Base-by-base conservation (phyloP, 2,888 invertebrate genomes). In the Aphidius colemani region DNA sequence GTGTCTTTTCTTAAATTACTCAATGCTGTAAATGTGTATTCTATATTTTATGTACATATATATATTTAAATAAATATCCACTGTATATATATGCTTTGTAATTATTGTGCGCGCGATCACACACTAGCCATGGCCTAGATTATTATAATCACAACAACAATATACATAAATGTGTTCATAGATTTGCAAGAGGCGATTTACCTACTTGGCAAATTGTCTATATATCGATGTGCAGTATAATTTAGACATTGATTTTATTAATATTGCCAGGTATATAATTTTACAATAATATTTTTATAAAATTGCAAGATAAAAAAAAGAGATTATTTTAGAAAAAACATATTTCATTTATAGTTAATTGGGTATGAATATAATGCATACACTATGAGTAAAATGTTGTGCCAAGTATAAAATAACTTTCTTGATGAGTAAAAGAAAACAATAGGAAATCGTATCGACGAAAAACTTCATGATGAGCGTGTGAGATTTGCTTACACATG, bases 41-140 rank as follows among this genome's bases (percentile, higher is more conserved):
- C 5, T 30, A 30, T 30, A 5, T 30, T 30, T 5, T 30, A 30
- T 30, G n/a, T n/a, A n/a, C n/a, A 30, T 30, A 30, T 30, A 30
- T 30, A 30, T 4, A 30, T 30, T 30, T 39, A 46, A 57, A 57
- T 57, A 46, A 40, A 46, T 46, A 18, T 18, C 18, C 8, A 40
- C 63, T 60, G 59, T 56, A 57, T 65, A 67, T 62, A 60, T 66
- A 68, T 66, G 59, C 5, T 30, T 30, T 43, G 55, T 60, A 43
- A 41, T 43, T 44, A 43, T 44, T 55, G 44, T 46, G 57, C 67
- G 65, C 66, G 66, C 74, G 70, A 72, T 71, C 70, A 74, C 75
- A 71, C 67, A 73, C 76, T 80, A 82, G 80, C 81, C 81, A 78
- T 82, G 81, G 81, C 81, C 81, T 81, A 82, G 81, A 81, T 81